Base-by-base conservation (phyloP, 2,888 invertebrate genomes). In the Drosophila robusta region DNA sequence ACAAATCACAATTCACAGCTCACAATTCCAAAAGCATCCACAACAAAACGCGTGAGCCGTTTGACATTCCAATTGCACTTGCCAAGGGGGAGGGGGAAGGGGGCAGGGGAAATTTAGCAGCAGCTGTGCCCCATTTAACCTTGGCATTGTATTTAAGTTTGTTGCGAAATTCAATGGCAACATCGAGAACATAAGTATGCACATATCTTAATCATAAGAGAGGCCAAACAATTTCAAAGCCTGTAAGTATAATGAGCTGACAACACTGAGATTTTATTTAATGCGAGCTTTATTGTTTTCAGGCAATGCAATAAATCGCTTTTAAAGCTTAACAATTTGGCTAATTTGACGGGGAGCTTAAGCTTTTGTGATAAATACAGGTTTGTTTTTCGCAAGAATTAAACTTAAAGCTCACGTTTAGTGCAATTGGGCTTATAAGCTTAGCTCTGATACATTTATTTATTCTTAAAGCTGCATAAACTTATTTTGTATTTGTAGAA, bases 111-210 rank as follows among this genome's bases (percentile, higher is more conserved):
- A 32, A 32, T 34, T 12, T 12, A 49, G 41, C 50, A 39, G 56
- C 84, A 80, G 80, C 78, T 66, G 81, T 69, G 82, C 67, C 51
- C 66, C 68, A 80, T 50, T 51, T 75, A 73, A 87, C 89, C 87
- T 87, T 85, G 87, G 79, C 87, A 85, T 87, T 85, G 84, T 72
- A 80, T 86, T 82, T 86, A 69, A 77, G 76, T 67, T 72, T 72
- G 64, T 80, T 83, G 84, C 67, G 67, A 72, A 84, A 84, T 78
- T 67, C 75, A 70, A 69, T 72, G 62, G 76, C 67, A 78, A 70
- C 67, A 75, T 75, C 9, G 63, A 78, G 42, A 34, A 47, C 38
- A 61, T 55, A 50, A 42, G 16, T 51, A 63, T 46, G 45, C 32
- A 55, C 66, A 72, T 74, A 71, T 75, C 67, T 69, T 75, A 73